phyloP scores from a whole-genome alignment of 2,797 vertebrate genomes.

The Chloroceryle amazona region DNA sequence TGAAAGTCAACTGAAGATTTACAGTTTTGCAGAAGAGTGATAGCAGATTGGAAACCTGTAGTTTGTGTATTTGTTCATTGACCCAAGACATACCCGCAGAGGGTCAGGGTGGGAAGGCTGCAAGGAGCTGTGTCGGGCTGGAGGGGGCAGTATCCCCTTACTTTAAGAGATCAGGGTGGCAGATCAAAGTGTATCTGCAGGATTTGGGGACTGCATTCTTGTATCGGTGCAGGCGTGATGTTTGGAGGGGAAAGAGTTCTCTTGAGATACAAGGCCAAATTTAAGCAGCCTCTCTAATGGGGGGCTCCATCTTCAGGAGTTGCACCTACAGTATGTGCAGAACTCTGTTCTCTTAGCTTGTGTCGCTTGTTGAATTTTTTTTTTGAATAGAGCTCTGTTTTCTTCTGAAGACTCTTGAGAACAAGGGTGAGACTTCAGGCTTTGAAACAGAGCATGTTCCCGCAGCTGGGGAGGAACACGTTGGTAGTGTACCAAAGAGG shows the following conservation, averaged over 20 bases:
- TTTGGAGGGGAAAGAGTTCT: background rate
- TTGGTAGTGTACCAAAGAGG: background rate
- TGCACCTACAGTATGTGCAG: accelerated
- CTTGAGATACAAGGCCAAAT: background rate
- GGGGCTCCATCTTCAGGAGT: background rate
- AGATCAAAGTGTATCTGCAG: background rate
- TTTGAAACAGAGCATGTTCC: background rate
- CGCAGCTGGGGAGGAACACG: background rate
- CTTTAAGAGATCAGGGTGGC: background rate
- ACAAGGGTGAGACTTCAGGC: background rate
- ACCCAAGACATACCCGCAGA: background rate
- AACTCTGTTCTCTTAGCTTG: background rate
- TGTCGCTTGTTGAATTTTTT: background rate
- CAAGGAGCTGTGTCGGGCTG: background rate
- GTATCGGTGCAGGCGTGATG: background rate
- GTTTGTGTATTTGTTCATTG: background rate
- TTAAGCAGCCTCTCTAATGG: background rate
- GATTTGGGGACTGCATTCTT: background rate
- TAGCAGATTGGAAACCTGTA: background rate
- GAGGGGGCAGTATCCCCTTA: accelerated
- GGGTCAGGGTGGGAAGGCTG: background rate
- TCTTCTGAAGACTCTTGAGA: background rate
- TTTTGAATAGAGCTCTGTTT: background rate
- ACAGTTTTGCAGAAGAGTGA: background rate
- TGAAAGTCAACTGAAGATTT: background rate